These are phyloP conservation scores for Podarcis raffonei DNA, from an alignment of 2,113 vertebrate genomes.

Conservation along the genomic window DNA sequence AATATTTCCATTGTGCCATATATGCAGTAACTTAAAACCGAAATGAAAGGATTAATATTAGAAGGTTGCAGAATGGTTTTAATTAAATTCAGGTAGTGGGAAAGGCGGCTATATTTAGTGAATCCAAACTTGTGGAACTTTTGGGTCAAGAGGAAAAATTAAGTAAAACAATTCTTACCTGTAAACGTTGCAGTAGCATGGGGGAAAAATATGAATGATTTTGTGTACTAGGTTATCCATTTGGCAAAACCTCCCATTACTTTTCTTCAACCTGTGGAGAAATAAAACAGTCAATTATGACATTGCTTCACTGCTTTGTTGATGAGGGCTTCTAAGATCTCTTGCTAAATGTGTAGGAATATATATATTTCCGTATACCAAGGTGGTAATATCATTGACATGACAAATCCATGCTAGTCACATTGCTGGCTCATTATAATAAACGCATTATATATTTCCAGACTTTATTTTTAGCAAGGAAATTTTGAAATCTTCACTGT, in stretches of 20 bases:
- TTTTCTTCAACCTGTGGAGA: slow-evolving; percentile 33
- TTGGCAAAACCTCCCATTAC: slow-evolving; percentile 58
- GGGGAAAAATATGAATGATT: slow-evolving; percentile 49
- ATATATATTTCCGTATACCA: not conserved
- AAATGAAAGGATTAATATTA: slow-evolving; percentile 82
- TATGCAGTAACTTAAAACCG: slow-evolving; percentile 81
- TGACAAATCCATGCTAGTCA: not conserved
- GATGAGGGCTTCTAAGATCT: not conserved
- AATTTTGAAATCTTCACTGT: not conserved
- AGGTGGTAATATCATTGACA: not conserved
- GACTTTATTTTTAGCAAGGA: not conserved
- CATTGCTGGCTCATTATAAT: not conserved
- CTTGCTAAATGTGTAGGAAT: not conserved
- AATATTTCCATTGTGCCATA: slow-evolving; percentile 83
- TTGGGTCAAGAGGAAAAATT: slow-evolving; percentile 69
- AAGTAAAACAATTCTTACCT: slow-evolving; percentile 66
- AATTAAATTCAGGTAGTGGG: slow-evolving; percentile 84
- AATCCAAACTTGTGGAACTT: slow-evolving; percentile 58
- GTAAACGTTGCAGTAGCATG: slow-evolving; percentile 61
- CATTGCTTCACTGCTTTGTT: slow-evolving; percentile 35
- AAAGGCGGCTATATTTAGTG: slow-evolving; percentile 72
- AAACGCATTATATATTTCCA: not conserved
- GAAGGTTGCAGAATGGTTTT: slow-evolving; percentile 79
- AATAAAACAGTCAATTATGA: not conserved
- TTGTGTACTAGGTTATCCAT: slow-evolving; percentile 54